A percentile compares a stretch with the other conserved stretches of the same genome.
Conservation (phyloP, 2,113 vertebrate genomes). For the Narcine bancroftii region DNA sequence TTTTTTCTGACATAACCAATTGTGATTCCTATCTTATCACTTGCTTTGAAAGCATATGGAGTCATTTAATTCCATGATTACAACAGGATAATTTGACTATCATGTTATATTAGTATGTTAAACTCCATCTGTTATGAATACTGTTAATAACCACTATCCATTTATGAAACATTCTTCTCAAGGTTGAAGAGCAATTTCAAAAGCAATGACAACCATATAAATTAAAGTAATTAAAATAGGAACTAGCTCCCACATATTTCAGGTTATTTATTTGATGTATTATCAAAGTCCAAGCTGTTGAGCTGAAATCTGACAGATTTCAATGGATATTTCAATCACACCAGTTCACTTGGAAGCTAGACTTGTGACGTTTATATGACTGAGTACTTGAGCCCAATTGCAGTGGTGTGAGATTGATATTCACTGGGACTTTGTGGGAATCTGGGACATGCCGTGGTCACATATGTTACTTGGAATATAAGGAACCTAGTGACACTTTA, state of each 20-base stretch:
- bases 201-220: not conserved
- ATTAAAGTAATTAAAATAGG: not conserved
- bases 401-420: not conserved
- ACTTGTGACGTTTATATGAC: not conserved
- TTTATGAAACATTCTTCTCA: not conserved
- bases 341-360: not conserved
- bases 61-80: slow-evolving; percentile 9
- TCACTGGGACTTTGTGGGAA: not conserved
- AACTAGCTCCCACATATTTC: not conserved
- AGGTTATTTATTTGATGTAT: not conserved
- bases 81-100: slow-evolving; percentile 28
- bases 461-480: not conserved
- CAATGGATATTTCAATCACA: not conserved
- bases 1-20: not conserved
- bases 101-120: not conserved
- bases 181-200: not conserved
- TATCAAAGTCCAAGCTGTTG: not conserved
- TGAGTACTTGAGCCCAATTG: not conserved
- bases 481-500: not conserved
- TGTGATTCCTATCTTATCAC: not conserved
- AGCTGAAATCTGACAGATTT: not conserved
- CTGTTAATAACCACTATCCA: not conserved
- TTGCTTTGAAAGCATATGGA: not conserved
- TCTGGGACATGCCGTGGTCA: not conserved
- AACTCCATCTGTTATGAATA: slow-evolving; percentile 12